These are phyloP conservation scores for Hydractinia symbiolongicarpus DNA, from an alignment of 30 jellyfish, hydroid and myxozoan species.

Conservation along the genomic window DNA sequence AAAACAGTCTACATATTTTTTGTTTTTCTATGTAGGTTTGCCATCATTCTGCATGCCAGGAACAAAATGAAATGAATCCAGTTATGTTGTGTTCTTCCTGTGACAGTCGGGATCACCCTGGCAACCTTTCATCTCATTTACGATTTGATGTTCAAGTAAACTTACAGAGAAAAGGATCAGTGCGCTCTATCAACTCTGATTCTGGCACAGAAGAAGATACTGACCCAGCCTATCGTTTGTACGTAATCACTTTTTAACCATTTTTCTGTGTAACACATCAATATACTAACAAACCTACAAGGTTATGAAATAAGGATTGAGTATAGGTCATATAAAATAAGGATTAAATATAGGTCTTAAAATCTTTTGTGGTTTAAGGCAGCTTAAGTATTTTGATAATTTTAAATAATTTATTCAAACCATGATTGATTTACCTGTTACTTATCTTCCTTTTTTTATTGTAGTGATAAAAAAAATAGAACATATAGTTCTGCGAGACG, in stretches of 20 bases:
- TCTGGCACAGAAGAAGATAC: constrained; percentile 85
- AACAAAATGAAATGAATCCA: constrained; percentile 58
- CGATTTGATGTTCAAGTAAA: constrained; percentile 65
- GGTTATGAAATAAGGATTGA: no score
- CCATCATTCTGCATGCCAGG: constrained; percentile 89
- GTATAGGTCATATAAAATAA: no score
- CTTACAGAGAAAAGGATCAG: constrained; percentile 64
- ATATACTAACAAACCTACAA: not conserved
- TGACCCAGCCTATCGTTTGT: constrained; percentile 53
- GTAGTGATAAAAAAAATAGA: constrained; percentile 73
- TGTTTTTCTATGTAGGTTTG: constrained; percentile 43
- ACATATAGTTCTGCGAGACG: constrained; percentile 83
- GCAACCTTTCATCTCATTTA: constrained; percentile 52
- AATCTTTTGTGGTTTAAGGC: no score
- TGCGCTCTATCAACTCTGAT: constrained; percentile 67
- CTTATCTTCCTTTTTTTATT: not conserved
- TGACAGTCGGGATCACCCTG: constrained; percentile 47
- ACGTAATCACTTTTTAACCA: not conserved
- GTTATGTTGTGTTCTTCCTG: constrained; percentile 66
- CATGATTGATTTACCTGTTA: no score
- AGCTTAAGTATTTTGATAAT: no score
- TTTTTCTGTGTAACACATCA: not conserved
- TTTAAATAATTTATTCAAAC: no score
- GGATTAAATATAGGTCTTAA: no score
- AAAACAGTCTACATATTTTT: no score